A percentile compares a stretch with the other conserved stretches of the same genome.
phyloP scores from a whole-genome alignment of 2,888 invertebrate species.

The Amblyjoppa proteus region DNA sequence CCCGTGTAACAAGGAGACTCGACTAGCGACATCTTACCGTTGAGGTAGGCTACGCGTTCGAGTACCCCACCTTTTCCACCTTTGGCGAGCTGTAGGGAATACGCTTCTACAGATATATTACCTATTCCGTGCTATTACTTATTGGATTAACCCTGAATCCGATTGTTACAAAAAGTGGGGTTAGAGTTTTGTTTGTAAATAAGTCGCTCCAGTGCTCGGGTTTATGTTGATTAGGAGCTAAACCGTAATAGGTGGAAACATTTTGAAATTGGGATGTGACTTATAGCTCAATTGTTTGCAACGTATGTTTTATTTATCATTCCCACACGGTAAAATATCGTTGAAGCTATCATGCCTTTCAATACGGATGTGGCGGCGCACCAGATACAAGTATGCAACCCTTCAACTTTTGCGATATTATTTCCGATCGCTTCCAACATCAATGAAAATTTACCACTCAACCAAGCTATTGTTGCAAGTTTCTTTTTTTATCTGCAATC shows the following conservation, averaged over 20 bases:
- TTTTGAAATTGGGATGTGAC: not conserved
- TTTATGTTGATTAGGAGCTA: not conserved
- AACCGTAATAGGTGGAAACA: not conserved
- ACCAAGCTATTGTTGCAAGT: not conserved
- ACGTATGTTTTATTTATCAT: not conserved
- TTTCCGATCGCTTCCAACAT: not conserved
- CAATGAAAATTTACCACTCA: not conserved
- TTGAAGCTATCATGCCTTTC: slow-evolving; percentile 88
- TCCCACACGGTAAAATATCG: not conserved
- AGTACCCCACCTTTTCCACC: no score
- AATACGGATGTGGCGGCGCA: slow-evolving; percentile 92
- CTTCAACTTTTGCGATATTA: slow-evolving; percentile 8
- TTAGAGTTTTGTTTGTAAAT: slow-evolving; percentile 47
- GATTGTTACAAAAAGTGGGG: slow-evolving; percentile 15
- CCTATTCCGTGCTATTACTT: no score
- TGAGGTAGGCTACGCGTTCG: no score
- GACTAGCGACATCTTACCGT: no score
- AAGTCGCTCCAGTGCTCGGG: not conserved
- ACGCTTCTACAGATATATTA: no score
- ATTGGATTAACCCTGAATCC: not conserved
- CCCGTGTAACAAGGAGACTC: no score
- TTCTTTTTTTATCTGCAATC: not conserved
- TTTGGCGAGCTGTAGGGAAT: no score
- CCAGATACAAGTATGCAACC: slow-evolving; percentile 86
- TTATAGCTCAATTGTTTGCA: not conserved